Base-by-base conservation (phyloP, 2,113 vertebrate genomes). In the Penelope pileata region DNA sequence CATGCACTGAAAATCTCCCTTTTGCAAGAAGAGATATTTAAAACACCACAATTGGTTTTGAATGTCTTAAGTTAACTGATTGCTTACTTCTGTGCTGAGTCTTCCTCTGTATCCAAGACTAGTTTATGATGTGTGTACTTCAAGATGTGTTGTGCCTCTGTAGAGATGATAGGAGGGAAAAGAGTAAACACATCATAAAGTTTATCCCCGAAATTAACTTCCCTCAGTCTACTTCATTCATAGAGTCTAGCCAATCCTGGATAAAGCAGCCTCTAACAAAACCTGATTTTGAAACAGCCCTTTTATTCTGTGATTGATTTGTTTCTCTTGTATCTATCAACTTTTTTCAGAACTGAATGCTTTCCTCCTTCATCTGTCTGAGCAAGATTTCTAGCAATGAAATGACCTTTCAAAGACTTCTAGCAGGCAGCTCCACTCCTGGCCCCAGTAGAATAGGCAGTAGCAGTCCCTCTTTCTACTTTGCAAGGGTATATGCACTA, bases 331-430 rank as follows among this genome's bases (percentile, higher is more conserved):
- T 94, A 90, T 96, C 75, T 95, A 77, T 88, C 59, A 90, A 59
- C 91, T 90, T 96, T 88, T 94, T 96, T 75, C 95, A 96, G 95
- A 96, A 88, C 79, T 76, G 91, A 96, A 56, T 86, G 56, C 75
- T 96, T 95, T 91, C 84, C 63, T 96, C 63, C 94, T 96, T 62
- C 93, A 95, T 85, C 94, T 91, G 79, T 91, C 72, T 88, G 90
- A 94, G 68, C 94, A 97, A 95, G 95, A 94, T 63, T 84, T 88
- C 76, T 85, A 94, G 90, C 85, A 86, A 36, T 86, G 91, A 91
- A 96, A 88, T 96, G 91, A 83, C 86, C 74, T 87, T 93, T 93
- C 94, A 95, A 84, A 95, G 96, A 74, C 92, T 89, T 83, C 78
- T 93, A 95, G 36, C 78, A 91, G 95, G 96, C 95, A 95, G 81